Conservation (phyloP, 2,113 vertebrate genomes). For the Sclerurus mexicanus region DNA sequence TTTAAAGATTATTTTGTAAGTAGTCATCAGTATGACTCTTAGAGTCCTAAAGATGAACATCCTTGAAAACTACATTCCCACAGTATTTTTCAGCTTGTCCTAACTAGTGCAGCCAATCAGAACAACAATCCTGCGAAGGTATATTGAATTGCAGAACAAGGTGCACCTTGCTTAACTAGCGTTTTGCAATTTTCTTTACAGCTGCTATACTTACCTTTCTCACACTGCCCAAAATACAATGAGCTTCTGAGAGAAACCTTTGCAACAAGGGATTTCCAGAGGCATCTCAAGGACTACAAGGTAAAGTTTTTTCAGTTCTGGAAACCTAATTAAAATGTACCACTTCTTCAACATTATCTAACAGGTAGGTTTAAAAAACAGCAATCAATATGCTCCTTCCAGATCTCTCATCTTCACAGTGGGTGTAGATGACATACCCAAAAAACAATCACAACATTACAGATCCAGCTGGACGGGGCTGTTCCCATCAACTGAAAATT, state of each 20-base stretch:
- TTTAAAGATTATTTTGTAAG: neutral
- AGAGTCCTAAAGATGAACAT: neutral
- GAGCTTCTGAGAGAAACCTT: slow-evolving; percentile 55
- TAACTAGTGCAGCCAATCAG: neutral
- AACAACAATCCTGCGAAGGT: neutral
- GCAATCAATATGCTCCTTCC: neutral
- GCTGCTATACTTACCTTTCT: slow-evolving; percentile 58
- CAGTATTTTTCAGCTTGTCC: neutral
- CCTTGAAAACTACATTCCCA: neutral
- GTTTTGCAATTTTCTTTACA: slow-evolving; percentile 48
- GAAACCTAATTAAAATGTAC: neutral
- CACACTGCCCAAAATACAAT: slow-evolving; percentile 50
- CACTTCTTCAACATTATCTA: neutral
- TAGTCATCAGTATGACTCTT: slow-evolving; percentile 19
- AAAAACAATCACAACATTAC: neutral
- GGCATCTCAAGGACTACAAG: slow-evolving; percentile 41
- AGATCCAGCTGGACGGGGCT: neutral
- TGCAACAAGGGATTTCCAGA: slow-evolving; percentile 21
- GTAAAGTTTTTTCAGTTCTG: slow-evolving; percentile 44
- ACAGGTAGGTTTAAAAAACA: neutral
- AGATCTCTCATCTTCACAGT: neutral
- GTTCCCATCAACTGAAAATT: neutral
- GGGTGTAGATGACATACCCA: neutral
- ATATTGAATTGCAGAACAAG: neutral
- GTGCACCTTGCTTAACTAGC: neutral